Base-by-base conservation (phyloP, 2,113 vertebrate genomes). In the Archilochus colubris region DNA sequence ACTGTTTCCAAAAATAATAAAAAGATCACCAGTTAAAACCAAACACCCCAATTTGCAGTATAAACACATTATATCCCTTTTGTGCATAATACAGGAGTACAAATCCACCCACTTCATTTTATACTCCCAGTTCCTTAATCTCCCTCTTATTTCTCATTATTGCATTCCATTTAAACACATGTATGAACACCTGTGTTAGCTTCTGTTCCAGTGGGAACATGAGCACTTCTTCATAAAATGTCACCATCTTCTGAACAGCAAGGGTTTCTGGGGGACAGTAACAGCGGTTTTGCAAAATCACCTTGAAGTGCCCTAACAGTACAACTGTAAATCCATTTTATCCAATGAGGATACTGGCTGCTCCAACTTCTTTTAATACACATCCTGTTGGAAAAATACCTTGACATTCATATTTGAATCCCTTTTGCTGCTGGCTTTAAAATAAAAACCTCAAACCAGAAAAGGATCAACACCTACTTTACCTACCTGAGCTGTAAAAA, bases 381-480 rank as follows among this genome's bases (percentile, higher is more conserved):
- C 0, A 0, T 38, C 25, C 33, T 62, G 3, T 17, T 4, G 3
- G 14, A 40, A 58, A 78, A 87, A 78, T 27, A 54, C 4, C 4
- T 43, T n/a, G 11, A 6, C 30, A 23, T 54, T 88, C 74, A 25
- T 6, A 46, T 73, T 54, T 66, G 36, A 69, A 70, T 40, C 14
- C 7, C 12, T 80, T 73, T 66, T 44, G 5, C 33, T 63, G 14
- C 13, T n/a, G 10, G 24, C n/a, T 91, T 83, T 59, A 59, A 81
- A 81, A 72, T 5, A 78, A 89, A 95, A 80, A 5, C 8, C 63
- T 82, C 70, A 91, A 91, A 84, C 33, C 61, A 75, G 77, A 50
- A 70, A 64, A 75, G 33, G 53, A 48, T 70, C 4, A 7, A 78
- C 30, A 43, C 17, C 14, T 38, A 15, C 25, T 73, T 86, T 24